Base-by-base conservation (phyloP, 2,113 vertebrate genomes). In the Mohoua ochrocephala region DNA sequence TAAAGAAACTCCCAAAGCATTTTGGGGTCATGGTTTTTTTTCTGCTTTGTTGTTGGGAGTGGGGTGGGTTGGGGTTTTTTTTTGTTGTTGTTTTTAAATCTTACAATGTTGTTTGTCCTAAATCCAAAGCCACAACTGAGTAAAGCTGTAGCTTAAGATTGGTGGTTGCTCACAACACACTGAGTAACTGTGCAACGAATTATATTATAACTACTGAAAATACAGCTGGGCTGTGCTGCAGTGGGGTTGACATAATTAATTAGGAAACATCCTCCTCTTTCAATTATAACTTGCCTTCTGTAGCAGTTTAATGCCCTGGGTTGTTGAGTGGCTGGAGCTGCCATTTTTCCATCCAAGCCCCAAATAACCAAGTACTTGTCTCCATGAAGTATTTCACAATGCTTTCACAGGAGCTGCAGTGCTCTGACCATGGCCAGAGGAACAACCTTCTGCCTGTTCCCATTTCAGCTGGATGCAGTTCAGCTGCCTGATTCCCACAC, bases 1-100 rank as follows among this genome's bases (percentile, higher is more conserved):
- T 15, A 74, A 60, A 82, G 52, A 53, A 91, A 76, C 5, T 54
- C n/a, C 2, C 18, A 27, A 35, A 59, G 23, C 8, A 13, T 41
- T 30, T 6, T 1, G 3, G 15, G 2, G 10, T 4, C 1, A 11
- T 11, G 10, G 7, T 20, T 16, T 68, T 41, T 41, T n/a, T 69
- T 37, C n/a, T 30, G 19, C 20, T 53, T 65, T 73, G 13, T 27
- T 47, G 2, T 21, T 69, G 61, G 16, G 33, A 73, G 9, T 20
- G 15, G 26, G 4, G 21, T 31, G 5, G 47, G 13, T 26, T 78
- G 20, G 8, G 24, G 1, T 0, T 11, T 22, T 22, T 11, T 74
- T 33, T 20, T 5, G 11, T 31, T 17, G 3, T 14, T n/a, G 10
- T 18, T 69, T 22, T 64, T 33, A 64, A 41, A 27, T 60, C 10